Conservation (phyloP, 2,888 invertebrate genomes). For the Andrena bucephala region DNA sequence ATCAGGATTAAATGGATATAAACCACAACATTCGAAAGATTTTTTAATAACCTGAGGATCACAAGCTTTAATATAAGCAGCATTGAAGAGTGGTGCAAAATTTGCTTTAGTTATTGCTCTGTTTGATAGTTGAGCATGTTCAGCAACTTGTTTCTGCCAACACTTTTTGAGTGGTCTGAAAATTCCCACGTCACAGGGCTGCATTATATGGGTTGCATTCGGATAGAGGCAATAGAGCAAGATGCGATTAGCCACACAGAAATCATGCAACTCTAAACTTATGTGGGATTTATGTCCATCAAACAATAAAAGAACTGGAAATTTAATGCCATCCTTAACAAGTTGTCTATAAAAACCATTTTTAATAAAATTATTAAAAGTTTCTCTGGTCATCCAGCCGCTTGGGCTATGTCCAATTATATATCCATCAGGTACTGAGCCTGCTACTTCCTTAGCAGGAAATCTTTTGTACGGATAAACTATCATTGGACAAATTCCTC, state of each 20-base stretch:
- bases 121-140: not conserved
- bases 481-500: not conserved
- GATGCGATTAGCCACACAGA: conserved; percentile 1
- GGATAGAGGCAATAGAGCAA: not conserved
- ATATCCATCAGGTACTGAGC: not conserved
- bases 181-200: not conserved
- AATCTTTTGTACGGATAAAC: not conserved
- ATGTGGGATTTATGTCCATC: conserved; percentile 4
- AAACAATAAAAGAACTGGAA: conserved; percentile 7
- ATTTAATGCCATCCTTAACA: not conserved
- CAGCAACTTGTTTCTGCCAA: conserved; percentile 6
- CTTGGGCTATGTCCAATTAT: conserved; percentile 6
- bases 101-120: conserved; percentile 1
- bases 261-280: not conserved
- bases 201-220: not conserved
- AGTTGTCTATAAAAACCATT: not conserved
- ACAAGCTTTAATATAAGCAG: conserved; percentile 1
- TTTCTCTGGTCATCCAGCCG: not conserved
- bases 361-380: conserved; percentile 6
- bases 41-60: not conserved
- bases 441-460: not conserved
- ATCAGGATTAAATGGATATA: too few relatives aligned
- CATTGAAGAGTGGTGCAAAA: conserved; percentile 2
- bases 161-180: conserved; percentile 5
- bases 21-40: not conserved